These are phyloP conservation scores for Liopterus haemorrhoidalis DNA, from an alignment of 2,888 invertebrate genomes.

Conservation along the genomic window DNA sequence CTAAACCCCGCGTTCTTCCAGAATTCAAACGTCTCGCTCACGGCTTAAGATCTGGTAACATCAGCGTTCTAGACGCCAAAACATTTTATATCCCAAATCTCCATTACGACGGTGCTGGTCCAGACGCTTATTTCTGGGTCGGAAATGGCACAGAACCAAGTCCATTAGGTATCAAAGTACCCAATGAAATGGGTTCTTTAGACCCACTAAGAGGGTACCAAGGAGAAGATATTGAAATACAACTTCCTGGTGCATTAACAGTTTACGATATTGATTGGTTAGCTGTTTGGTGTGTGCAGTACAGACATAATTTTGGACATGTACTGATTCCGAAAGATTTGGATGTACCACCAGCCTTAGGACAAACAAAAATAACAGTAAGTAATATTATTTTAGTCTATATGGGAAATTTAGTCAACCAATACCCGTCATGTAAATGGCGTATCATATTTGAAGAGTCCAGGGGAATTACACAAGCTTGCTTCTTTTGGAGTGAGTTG, in stretches of 20 bases:
- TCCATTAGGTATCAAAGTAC: conserved; percentile 78
- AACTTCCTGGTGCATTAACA: conserved; percentile 75
- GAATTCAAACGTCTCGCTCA: conserved; percentile 84
- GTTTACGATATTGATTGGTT: conserved; percentile 91
- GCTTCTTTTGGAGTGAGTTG: too few relatives aligned
- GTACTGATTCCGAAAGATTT: conserved; percentile 80
- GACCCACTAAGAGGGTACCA: conserved; percentile 78
- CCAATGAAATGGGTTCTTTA: conserved; percentile 81
- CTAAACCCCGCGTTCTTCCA: conserved; percentile 72
- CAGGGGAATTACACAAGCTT: too few relatives aligned
- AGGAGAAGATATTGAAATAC: conserved; percentile 87
- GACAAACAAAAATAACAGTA: conserved; percentile 87
- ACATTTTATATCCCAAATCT: conserved; percentile 88
- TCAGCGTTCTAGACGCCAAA: conserved; percentile 84
- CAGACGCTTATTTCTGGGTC: conserved; percentile 93
- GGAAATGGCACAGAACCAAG: conserved; percentile 79
- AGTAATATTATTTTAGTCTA: too few relatives aligned
- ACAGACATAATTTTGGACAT: conserved; percentile 85
- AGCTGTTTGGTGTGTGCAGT: conserved; percentile 86
- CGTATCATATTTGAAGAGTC: too few relatives aligned
- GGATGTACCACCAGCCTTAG: conserved; percentile 84
- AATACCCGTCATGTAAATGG: too few relatives aligned
- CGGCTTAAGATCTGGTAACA: conserved; percentile 83
- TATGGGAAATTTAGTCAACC: too few relatives aligned
- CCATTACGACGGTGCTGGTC: conserved; percentile 86